Conservation (phyloP, 2,113 vertebrate species). For the Stigmatopora argus region DNA sequence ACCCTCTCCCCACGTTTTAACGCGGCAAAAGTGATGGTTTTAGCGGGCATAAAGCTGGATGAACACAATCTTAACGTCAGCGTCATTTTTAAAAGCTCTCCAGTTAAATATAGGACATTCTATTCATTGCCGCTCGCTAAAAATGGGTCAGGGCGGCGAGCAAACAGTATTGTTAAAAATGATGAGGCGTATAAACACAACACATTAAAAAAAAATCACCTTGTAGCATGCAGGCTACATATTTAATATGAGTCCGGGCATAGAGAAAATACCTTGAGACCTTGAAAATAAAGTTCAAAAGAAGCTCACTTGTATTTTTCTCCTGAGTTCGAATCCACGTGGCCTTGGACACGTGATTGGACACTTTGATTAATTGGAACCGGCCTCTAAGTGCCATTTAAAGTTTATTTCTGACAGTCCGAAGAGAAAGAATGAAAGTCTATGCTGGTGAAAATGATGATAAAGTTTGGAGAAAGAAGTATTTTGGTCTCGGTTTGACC, state of each 20-base stretch:
- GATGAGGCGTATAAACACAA: background rate
- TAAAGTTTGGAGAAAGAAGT: background rate
- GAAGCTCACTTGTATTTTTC: background rate
- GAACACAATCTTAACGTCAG: constrained; percentile 2
- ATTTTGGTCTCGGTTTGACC: background rate
- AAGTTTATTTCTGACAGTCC: background rate
- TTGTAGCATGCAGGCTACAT: background rate
- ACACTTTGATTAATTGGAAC: background rate
- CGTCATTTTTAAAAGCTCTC: background rate
- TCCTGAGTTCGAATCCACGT: background rate
- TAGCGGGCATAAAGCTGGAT: background rate
- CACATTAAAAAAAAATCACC: background rate
- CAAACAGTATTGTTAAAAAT: constrained; percentile 2
- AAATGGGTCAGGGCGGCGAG: constrained; percentile 4
- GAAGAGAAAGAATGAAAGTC: background rate
- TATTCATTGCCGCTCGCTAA: background rate
- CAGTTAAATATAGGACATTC: constrained; percentile 10
- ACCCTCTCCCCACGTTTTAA: background rate
- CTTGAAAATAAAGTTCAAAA: background rate
- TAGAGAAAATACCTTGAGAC: background rate
- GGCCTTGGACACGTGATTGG: background rate
- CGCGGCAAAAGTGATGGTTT: background rate
- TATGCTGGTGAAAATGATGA: background rate
- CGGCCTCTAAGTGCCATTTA: background rate
- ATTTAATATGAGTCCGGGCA: background rate